A percentile compares a stretch with the other conserved stretches of the same genome.
Evolutionary conservation across 2,888 invertebrate species (phyloP).

Genomic region (Trilocha varians): DNA sequence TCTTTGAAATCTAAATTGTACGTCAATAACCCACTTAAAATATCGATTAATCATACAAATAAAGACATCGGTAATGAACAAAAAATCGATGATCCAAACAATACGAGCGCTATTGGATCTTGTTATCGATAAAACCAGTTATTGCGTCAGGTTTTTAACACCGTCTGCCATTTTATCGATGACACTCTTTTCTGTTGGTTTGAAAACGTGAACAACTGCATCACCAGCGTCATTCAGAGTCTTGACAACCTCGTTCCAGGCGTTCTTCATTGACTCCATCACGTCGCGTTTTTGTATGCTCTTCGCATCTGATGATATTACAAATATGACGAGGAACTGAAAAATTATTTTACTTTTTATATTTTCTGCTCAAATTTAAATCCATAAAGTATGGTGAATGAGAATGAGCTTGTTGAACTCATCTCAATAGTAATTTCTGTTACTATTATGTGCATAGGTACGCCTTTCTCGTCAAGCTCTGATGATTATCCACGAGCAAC

Average conservation of each 20-base stretch:
- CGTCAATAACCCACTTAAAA: too few species aligned
- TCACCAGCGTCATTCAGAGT: constrained; percentile 52
- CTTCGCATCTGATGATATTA: constrained; percentile 25
- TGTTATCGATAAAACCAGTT: constrained; percentile 15
- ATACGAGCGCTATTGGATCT: background rate
- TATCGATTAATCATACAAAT: too few species aligned
- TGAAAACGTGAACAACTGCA: constrained; percentile 54
- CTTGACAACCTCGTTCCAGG: constrained; percentile 49
- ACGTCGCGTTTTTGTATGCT: constrained; percentile 44
- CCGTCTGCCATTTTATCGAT: constrained; percentile 48
- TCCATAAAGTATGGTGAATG: too few species aligned
- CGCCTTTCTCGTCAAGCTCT: too few species aligned
- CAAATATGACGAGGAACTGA: constrained; percentile 28
- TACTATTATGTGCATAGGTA: too few species aligned
- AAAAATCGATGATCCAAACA: background rate
- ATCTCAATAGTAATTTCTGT: too few species aligned
- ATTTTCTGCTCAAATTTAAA: too few species aligned
- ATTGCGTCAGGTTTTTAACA: constrained; percentile 35
- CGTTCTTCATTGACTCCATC: constrained; percentile 52
- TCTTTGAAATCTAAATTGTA: too few species aligned
- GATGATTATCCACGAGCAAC: too few species aligned
- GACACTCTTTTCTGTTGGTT: constrained; percentile 53
- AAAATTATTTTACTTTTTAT: too few species aligned
- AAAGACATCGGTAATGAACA: background rate
- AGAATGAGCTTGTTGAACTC: too few species aligned